Base-by-base conservation (phyloP, 2,797 vertebrate genomes). In the Cyprinodon diabolis region DNA sequence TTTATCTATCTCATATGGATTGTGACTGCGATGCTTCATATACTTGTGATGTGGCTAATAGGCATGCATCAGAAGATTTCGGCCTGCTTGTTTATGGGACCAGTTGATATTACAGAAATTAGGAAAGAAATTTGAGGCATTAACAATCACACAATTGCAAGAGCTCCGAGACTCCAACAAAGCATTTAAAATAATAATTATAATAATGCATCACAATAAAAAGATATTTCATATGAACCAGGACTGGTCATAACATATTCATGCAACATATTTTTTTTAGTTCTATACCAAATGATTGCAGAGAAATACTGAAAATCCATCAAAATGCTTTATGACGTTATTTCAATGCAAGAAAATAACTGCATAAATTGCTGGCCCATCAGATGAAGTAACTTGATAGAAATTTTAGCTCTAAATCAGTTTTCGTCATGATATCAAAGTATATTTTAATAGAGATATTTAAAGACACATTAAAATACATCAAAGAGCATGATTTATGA, bases 401-500 rank as follows among this genome's bases (percentile, higher is more conserved):
- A 88, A 89, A 86, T 78, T 73, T 81, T 75, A 51, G 70, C 47
- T 71, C 66, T 43, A 82, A 86, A 86, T 79, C 48, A 14, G 67
- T 69, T 68, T 54, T 72, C 73, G 77, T 84, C 81, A 76, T 77
- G 71, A 87, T 74, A 81, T 86, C 80, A 75, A 66, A 80, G 81
- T 80, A 80, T 80, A 81, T 81, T 81, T 90, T 84, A 85, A 79
- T 56, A 73, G 58, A 56, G 65, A 68, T 65, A 58, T 80, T 85
- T 85, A 82, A 88, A 89, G 85, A 86, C 84, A 77, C 66, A 81
- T 82, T 81, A 47, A 86, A 83, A 83, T 72, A 69, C 78, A 86
- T 93, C 87, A 91, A 91, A 91, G 85, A 73, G 89, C 82, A 91
- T 90, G 35, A 79, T 45, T 51, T 78, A 90, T 82, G 74, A 75